Conservation (phyloP, 2,888 invertebrate genomes). For the Boloria selene region DNA sequence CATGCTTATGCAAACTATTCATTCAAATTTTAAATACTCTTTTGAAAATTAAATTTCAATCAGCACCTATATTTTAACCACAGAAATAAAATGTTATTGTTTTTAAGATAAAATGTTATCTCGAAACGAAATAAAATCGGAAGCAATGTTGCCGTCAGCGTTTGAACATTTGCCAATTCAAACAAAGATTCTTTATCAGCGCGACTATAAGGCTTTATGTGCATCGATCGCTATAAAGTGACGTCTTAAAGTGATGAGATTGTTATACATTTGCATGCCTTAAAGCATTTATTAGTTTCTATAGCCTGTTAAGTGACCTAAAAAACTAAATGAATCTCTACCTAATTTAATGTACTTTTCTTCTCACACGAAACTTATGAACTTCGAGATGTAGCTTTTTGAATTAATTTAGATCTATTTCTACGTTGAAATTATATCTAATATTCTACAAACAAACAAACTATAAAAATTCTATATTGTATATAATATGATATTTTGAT, state of each 20-base stretch:
- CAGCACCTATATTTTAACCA: neutral
- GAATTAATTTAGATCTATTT: too few species aligned
- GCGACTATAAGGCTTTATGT: neutral
- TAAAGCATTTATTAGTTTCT: too few species aligned
- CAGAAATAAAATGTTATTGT: constrained; percentile 19
- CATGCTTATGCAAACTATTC: too few species aligned
- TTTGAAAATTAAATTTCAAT: constrained; percentile 1
- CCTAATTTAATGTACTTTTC: too few species aligned
- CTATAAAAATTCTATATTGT: too few species aligned
- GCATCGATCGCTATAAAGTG: neutral
- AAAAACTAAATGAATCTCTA: too few species aligned
- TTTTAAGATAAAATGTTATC: constrained; percentile 32
- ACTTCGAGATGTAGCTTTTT: too few species aligned
- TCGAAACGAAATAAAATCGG: constrained; percentile 31
- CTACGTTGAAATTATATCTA: too few species aligned
- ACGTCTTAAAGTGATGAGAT: neutral
- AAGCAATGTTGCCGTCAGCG: constrained; percentile 33
- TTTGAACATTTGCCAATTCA: constrained; percentile 37
- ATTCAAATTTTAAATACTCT: neutral
- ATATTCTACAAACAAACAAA: too few species aligned
- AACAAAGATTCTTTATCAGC: constrained; percentile 30
- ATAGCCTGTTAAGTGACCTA: too few species aligned
- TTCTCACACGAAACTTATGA: too few species aligned
- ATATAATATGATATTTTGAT: too few species aligned
- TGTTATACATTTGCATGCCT: neutral